phyloP scores from a whole-genome alignment of 1,140 invertebrate genomes.

The Drosophila novamexicana region DNA sequence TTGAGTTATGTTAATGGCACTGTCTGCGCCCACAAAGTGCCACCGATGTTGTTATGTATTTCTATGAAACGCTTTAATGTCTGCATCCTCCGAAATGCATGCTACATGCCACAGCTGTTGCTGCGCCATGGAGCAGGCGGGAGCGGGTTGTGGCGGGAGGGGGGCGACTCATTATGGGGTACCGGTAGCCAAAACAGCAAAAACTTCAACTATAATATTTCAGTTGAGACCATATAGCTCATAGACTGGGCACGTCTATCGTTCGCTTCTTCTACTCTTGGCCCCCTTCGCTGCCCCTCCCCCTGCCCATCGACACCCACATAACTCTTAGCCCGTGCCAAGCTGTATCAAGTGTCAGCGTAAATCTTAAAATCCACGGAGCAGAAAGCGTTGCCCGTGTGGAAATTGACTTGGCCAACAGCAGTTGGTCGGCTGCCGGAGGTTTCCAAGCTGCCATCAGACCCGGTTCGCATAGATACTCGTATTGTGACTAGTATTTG shows the following conservation, averaged over 20 bases:
- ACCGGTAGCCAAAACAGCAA: conserved; percentile 43
- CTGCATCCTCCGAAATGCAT: conserved; percentile 44
- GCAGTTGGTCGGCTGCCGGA: conserved; percentile 16
- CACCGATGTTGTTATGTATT: conserved; percentile 33
- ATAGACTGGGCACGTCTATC: conserved; percentile 48
- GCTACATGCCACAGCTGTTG: conserved; percentile 33
- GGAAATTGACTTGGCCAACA: conserved; percentile 64
- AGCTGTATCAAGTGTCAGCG: conserved; percentile 66
- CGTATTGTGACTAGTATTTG: conserved; percentile 21
- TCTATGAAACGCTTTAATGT: conserved; percentile 32
- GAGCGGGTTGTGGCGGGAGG: no score
- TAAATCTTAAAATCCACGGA: conserved; percentile 78
- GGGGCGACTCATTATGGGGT: conserved; percentile 23
- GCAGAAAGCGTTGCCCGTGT: conserved; percentile 76
- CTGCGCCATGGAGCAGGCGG: no score
- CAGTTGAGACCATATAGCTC: conserved; percentile 69
- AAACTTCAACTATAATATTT: conserved; percentile 33
- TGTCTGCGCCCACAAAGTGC: conserved; percentile 70
- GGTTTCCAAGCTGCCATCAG: not conserved
- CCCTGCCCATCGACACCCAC: no score
- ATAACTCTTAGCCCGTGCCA: not conserved
- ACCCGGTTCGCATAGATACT: conserved; percentile 13
- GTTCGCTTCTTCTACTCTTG: no score
- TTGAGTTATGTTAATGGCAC: conserved; percentile 75
- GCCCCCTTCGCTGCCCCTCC: not conserved